A percentile compares a stretch with the other conserved stretches of the same genome.
Conservation (phyloP, 1,140 invertebrate genomes). For the Papilio polytes region DNA sequence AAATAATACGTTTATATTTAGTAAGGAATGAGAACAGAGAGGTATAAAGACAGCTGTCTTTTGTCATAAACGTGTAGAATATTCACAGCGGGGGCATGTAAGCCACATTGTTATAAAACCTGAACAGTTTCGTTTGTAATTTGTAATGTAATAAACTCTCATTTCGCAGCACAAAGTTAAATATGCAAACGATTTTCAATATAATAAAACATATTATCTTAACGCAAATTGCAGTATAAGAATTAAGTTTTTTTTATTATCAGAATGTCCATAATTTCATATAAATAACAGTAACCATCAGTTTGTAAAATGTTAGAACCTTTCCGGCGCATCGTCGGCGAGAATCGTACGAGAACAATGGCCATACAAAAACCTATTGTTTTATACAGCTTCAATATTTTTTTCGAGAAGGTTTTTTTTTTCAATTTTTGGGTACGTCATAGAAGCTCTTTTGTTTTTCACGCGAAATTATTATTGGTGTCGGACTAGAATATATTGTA, state of each 20-base stretch:
- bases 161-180: background rate
- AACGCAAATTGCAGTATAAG: background rate
- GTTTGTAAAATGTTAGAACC: background rate
- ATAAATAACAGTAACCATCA: background rate
- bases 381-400: constrained; percentile 17
- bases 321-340: background rate
- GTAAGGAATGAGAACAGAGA: background rate
- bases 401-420: background rate
- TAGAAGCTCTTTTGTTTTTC: background rate
- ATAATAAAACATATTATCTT: background rate
- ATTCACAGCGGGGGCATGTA: background rate
- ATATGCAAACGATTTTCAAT: constrained; percentile 10
- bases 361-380: background rate
- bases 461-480: background rate
- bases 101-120: background rate
- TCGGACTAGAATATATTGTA: too few species aligned
- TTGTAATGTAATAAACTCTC: constrained; percentile 4
- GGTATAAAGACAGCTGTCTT: background rate
- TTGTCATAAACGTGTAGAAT: background rate
- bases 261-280: background rate
- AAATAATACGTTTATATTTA: background rate
- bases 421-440: background rate
- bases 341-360: background rate
- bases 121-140: background rate
- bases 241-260: background rate